phyloP scores from a whole-genome alignment of 2,113 vertebrate species.

The Semnornis frantzii region DNA sequence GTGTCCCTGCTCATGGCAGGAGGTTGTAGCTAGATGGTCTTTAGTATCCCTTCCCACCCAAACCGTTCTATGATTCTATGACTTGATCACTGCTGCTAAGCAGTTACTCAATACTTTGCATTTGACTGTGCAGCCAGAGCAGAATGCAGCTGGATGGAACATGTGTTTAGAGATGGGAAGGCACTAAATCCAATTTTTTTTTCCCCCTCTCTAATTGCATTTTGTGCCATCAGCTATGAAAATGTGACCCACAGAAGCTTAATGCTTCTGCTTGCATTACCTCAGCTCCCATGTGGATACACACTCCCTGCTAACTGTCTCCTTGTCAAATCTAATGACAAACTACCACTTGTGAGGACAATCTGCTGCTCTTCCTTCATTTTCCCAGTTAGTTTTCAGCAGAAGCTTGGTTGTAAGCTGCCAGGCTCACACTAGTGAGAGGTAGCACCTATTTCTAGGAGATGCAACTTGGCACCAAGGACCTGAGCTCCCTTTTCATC shows the following conservation, averaged over 20 bases:
- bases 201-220: slow-evolving; percentile 32
- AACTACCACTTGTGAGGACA: slow-evolving; percentile 14
- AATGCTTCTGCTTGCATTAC: slow-evolving; percentile 39
- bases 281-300: slow-evolving; percentile 45
- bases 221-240: slow-evolving; percentile 39
- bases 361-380: not conserved
- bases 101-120: not conserved
- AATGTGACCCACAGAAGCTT: slow-evolving; percentile 20
- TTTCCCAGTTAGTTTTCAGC: not conserved
- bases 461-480: not conserved
- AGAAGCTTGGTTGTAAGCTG: not conserved
- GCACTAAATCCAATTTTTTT: slow-evolving; percentile 15
- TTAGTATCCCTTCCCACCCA: too few relatives aligned
- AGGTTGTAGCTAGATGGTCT: too few relatives aligned
- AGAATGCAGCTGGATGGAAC: not conserved
- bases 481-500: not conserved
- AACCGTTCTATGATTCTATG: too few relatives aligned
- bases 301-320: not conserved
- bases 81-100: not conserved
- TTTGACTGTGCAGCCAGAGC: not conserved
- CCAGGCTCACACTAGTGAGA: not conserved
- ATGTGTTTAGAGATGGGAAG: not conserved
- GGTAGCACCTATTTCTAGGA: not conserved
- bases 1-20: too few relatives aligned
- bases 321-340: slow-evolving; percentile 16